Evolutionary conservation across 2,888 invertebrate species (phyloP), one percentile per base, ranked within the genome.

Genomic region (Cartodere bifasciata): DNA sequence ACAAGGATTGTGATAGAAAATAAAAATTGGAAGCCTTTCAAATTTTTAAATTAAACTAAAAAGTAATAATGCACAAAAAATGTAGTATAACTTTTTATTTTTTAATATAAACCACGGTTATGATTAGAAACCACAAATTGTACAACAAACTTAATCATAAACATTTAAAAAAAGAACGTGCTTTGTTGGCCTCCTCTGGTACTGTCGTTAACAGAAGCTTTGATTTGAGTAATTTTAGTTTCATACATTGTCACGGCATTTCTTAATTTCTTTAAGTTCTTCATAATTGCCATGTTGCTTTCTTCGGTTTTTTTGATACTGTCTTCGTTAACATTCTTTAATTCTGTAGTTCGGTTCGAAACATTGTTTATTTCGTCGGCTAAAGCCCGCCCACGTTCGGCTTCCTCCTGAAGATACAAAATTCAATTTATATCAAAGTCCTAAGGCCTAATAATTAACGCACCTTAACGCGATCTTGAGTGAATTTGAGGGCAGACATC

Each of bases 391-490:
- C 60, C 60, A 12, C 48, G 44, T 14, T 50, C 50, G 1, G 58
- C 56, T 37, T 61, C 60, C 31, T 56, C 52, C 35, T 35, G 10
- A 4, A 29, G 31, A 27, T n/a, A n/a, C n/a, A n/a, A n/a, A n/a
- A n/a, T n/a, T n/a, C n/a, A n/a, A n/a, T n/a, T n/a, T n/a, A n/a
- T n/a, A n/a, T n/a, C n/a, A n/a, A n/a, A n/a, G n/a, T n/a, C n/a
- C n/a, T n/a, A n/a, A n/a, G n/a, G n/a, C n/a, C n/a, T n/a, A n/a
- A n/a, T n/a, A n/a, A n/a, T n/a, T n/a, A n/a, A 12, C 26, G 39
- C 31, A 52, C 53, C 42, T 59, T 60, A 4, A 59, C 58, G 28
- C 47, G 44, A 34, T 47, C 49, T 30, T 60, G 58, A 3, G 56
- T 55, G 30, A 58, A 57, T 23, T 46, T 42, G 5, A 59, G 41